Conservation (phyloP, 2,113 vertebrate genomes). For the Aramus guarauna region DNA sequence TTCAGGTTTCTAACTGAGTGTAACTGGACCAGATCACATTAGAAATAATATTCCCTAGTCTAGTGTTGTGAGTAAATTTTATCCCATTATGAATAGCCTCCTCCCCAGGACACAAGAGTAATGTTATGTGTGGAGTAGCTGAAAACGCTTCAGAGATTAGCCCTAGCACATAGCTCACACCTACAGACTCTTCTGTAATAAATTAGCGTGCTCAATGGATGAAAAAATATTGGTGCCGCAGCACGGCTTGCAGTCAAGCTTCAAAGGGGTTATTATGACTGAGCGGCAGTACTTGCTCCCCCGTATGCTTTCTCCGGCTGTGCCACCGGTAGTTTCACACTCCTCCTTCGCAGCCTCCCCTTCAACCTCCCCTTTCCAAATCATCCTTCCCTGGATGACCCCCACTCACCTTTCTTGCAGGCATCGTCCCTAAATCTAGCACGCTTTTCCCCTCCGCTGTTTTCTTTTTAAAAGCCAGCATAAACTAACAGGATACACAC, state of each 20-base stretch:
- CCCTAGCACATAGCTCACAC: slow-evolving; percentile 30
- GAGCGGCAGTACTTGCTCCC: slow-evolving; percentile 13
- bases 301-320: neutral
- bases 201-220: slow-evolving; percentile 40
- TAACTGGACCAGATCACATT: neutral
- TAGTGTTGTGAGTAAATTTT: slow-evolving; percentile 49
- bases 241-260: slow-evolving; percentile 33
- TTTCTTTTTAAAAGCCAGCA: neutral
- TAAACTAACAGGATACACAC: neutral
- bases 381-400: neutral
- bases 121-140: slow-evolving; percentile 6
- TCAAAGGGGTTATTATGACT: slow-evolving; percentile 42
- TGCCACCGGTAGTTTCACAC: neutral
- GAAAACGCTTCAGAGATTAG: slow-evolving; percentile 52
- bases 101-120: neutral
- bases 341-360: neutral
- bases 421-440: neutral
- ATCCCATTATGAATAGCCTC: slow-evolving; percentile 36
- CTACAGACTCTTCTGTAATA: slow-evolving; percentile 34
- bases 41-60: slow-evolving; percentile 38
- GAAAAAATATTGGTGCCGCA: slow-evolving; percentile 30
- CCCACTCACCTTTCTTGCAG: neutral
- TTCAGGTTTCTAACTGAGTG: slow-evolving; percentile 45
- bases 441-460: neutral
- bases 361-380: neutral